phyloP scores from a whole-genome alignment of 2,797 vertebrate genomes.

The Heteromormyrus szaboi region DNA sequence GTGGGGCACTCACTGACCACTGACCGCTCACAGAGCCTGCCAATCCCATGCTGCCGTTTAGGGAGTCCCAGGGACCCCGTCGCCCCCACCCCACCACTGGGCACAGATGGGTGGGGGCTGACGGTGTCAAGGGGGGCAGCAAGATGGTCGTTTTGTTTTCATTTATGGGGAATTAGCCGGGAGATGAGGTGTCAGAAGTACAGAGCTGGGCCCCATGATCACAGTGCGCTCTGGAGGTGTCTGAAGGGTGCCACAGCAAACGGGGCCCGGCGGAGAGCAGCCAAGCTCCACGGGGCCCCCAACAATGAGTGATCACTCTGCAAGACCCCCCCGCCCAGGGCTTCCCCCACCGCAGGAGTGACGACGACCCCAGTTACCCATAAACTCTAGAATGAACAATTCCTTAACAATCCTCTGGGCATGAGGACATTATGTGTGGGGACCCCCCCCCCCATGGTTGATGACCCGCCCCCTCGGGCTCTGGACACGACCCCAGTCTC shows the following conservation, averaged over 20 bases:
- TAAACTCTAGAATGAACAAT: background rate
- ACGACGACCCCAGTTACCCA: background rate
- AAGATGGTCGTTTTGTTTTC: constrained; percentile 22
- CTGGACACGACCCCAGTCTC: background rate
- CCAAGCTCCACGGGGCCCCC: background rate
- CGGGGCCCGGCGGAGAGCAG: background rate
- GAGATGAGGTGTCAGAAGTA: constrained; percentile 17
- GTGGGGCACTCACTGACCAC: background rate
- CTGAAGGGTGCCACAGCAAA: background rate
- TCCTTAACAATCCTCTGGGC: background rate
- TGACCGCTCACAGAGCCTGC: background rate
- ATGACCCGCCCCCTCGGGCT: background rate
- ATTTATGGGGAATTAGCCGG: constrained; percentile 17
- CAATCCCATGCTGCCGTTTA: background rate
- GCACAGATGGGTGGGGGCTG: background rate
- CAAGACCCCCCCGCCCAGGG: no score
- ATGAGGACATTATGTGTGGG: background rate
- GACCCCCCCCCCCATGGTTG: background rate
- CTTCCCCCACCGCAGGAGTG: background rate
- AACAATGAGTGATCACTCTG: background rate
- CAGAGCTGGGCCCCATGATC: constrained; percentile 14
- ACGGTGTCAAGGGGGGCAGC: background rate
- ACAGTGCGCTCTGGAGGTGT: background rate
- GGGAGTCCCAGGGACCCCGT: background rate
- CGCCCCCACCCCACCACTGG: background rate